phyloP scores from a whole-genome alignment of 2,113 vertebrate species.

The Aegithalos caudatus region DNA sequence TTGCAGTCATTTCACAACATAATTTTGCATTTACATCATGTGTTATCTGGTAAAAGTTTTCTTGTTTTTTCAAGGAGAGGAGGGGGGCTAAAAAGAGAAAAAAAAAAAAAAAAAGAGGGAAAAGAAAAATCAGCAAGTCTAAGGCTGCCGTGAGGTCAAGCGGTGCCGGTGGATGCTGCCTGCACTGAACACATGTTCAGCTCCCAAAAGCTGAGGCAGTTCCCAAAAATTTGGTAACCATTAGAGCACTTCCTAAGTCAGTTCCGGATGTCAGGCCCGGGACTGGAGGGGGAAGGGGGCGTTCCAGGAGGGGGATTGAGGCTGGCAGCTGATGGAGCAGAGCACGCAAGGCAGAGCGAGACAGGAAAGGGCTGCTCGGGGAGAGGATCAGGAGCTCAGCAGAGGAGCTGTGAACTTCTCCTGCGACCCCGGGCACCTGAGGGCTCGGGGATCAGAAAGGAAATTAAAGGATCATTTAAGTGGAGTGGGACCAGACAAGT shows the following conservation, averaged over 20 bases:
- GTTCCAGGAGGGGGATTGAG: conserved; percentile 71
- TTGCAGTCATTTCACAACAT: conserved; percentile 82
- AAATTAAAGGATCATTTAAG: conserved; percentile 97
- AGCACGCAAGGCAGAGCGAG: conserved; percentile 78
- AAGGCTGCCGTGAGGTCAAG: conserved; percentile 89
- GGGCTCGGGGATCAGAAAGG: conserved; percentile 83
- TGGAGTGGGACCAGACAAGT: conserved; percentile 68
- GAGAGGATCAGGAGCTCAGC: conserved; percentile 82
- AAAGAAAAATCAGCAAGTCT: conserved; percentile 68
- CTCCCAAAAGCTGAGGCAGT: conserved; percentile 77
- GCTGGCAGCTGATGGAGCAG: conserved; percentile 75
- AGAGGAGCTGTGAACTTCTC: conserved; percentile 85
- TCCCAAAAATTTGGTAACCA: conserved; percentile 97
- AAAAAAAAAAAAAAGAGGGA: background rate
- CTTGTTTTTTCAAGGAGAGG: conserved; percentile 28
- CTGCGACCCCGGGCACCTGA: conserved; percentile 76
- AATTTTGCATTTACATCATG: conserved; percentile 90
- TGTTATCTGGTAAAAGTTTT: conserved; percentile 83
- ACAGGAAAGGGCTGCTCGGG: conserved; percentile 87
- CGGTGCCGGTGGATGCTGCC: conserved; percentile 91
- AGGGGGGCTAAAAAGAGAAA: too few relatives aligned
- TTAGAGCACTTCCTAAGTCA: conserved; percentile 94
- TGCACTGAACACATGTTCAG: conserved; percentile 90
- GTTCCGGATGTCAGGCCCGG: conserved; percentile 89
- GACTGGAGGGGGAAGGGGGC: conserved; percentile 71